Evolutionary conservation across 1,140 invertebrate species (phyloP), one percentile per base, ranked within the genome.

Genomic region (Cheumatopsyche charites): DNA sequence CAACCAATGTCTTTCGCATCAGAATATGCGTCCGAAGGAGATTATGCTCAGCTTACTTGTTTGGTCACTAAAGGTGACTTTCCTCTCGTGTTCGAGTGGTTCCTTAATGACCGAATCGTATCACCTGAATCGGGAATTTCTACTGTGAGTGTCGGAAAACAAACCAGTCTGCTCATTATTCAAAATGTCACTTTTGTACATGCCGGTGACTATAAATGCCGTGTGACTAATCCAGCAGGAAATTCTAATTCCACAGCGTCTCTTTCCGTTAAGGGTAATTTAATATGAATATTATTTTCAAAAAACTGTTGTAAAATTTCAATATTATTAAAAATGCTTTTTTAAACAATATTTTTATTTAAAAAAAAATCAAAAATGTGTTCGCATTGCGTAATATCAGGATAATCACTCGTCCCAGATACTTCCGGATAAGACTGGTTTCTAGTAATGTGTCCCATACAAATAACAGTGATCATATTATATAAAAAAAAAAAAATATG

Each of bases 121-220:
- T 77, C 79, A 69, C 79, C 82, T 72, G 82, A 79, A 55, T 78
- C 79, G 79, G 84, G 81, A 71, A 80, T 84, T 79, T 85, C 79
- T 77, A 80, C 83, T 63, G 83, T 82, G 73, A 84, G 82, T 77
- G 81, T 82, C 74, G 84, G 83, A 52, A 80, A 79, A 78, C 82
- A 87, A 78, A 87, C 85, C 68, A 87, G 86, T 77, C 86, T 89
- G 78, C 83, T 90, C 73, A 86, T 86, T 61, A 88, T 90, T 79
- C 85, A 87, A 81, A 87, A 83, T 77, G 86, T 89, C 65, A 86
- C 83, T 58, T 86, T 86, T 66, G 82, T 79, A 72, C 88, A 90
- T 79, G 87, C 84, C 77, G 89, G 89, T 73, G 88, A 88, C 79
- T 90, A 90, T 81, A 88, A 87, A 43, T 91, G 90, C 79, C 84